A percentile compares a stretch with the other conserved stretches of the same genome.
Evolutionary conservation across 2,113 vertebrate genomes (phyloP).

Genomic region (Xyrauchen texanus): DNA sequence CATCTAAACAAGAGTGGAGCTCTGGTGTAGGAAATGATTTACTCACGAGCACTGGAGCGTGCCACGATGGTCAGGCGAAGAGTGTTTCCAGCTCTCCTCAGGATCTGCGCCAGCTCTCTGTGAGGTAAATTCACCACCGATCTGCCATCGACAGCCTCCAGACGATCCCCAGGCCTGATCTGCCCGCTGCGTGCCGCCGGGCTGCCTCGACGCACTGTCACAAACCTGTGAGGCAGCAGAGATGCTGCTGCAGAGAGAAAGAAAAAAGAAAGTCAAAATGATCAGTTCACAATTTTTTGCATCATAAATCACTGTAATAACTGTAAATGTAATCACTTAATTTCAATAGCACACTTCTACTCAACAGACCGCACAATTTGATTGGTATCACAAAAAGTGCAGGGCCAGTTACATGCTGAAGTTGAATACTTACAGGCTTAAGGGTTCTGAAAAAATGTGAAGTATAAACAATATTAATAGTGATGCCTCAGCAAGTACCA

Average conservation of each 20-base stretch:
- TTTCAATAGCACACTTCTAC: too few relatives aligned
- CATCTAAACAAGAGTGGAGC: too few relatives aligned
- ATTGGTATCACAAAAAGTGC: too few relatives aligned
- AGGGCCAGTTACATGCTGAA: too few relatives aligned
- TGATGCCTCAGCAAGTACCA: too few relatives aligned
- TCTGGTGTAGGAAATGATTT: too few relatives aligned
- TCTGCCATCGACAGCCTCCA: conserved; percentile 75
- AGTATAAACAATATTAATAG: too few relatives aligned
- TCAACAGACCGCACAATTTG: too few relatives aligned
- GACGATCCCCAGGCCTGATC: conserved; percentile 74
- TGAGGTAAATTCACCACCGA: conserved; percentile 72
- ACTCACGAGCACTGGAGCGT: conserved; percentile 62
- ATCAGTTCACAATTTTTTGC: background rate
- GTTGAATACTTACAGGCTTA: too few relatives aligned
- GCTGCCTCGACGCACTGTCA: conserved; percentile 75
- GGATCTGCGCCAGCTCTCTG: conserved; percentile 75
- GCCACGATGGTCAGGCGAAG: conserved; percentile 76
- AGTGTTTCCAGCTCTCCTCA: conserved; percentile 75
- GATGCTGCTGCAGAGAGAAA: conserved; percentile 65
- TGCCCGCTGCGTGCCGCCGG: conserved; percentile 75
- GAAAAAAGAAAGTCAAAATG: background rate
- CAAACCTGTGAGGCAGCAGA: conserved; percentile 76
- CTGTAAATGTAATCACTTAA: too few relatives aligned
- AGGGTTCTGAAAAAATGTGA: too few relatives aligned
- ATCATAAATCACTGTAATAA: background rate